Conservation (phyloP, 2,888 invertebrate species). For the Smittia sp. region DNA sequence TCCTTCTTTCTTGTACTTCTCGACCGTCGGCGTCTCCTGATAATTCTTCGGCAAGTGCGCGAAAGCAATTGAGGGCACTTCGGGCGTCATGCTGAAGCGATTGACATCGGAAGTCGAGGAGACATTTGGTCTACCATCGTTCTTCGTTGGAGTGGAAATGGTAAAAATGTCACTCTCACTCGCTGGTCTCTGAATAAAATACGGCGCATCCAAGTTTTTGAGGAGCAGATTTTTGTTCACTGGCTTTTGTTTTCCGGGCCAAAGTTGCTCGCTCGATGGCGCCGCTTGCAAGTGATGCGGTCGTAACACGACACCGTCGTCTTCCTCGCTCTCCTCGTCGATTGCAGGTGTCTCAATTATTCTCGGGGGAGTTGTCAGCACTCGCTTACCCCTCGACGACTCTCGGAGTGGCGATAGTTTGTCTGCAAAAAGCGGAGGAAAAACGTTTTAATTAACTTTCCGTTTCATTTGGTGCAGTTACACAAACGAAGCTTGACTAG, state of each 20-base stretch:
- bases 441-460: background rate
- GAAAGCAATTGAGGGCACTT: constrained; percentile 54
- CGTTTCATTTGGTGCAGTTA: background rate
- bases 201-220: constrained; percentile 46
- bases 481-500: background rate
- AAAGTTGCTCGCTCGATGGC: background rate
- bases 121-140: background rate
- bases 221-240: constrained; percentile 44
- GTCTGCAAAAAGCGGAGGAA: background rate
- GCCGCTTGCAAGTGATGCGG: constrained; percentile 1
- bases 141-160: constrained; percentile 47
- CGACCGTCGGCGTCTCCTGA: constrained; percentile 53
- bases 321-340: constrained; percentile 46
- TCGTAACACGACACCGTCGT: constrained; percentile 43
- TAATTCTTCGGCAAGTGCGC: constrained; percentile 53
- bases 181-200: constrained; percentile 49
- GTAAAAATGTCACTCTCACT: constrained; percentile 53
- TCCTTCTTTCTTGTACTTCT: constrained; percentile 52
- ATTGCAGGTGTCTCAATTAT: constrained; percentile 48
- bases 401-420: background rate
- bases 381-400: background rate
- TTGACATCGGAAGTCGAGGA: constrained; percentile 31
- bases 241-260: constrained; percentile 10
- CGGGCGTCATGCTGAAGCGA: constrained; percentile 54
- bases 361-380: constrained; percentile 48